phyloP scores from a whole-genome alignment of 2,888 invertebrate species.

The Adelphocoris suturalis region DNA sequence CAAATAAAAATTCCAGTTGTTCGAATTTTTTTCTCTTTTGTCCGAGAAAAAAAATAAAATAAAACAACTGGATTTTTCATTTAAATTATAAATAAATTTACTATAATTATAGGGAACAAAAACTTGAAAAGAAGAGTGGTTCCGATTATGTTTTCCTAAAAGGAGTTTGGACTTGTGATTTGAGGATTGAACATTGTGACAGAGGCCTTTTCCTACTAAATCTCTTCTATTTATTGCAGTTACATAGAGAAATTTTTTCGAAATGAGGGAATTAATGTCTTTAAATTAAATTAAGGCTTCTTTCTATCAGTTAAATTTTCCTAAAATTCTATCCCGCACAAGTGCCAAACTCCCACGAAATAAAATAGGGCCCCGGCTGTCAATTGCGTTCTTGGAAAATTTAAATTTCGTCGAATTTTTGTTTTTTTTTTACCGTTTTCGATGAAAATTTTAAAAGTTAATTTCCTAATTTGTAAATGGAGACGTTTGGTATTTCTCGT shows the following conservation, averaged over 20 bases:
- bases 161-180: neutral
- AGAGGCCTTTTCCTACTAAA: neutral
- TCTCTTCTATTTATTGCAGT: neutral
- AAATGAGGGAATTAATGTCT: neutral
- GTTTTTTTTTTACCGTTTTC: neutral
- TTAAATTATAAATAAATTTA: conserved; percentile 12
- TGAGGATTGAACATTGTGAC: neutral
- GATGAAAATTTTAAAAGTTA: neutral
- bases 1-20: conserved; percentile 55
- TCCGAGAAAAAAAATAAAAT: neutral
- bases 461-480: neutral
- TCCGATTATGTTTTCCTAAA: conserved; percentile 8
- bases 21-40: neutral
- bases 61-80: conserved; percentile 1
- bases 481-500: neutral
- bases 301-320: neutral
- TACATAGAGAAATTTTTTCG: neutral
- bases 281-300: neutral
- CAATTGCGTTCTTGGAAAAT: conserved; percentile 54
- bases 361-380: conserved; percentile 26
- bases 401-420: neutral
- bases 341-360: neutral
- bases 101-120: conserved; percentile 29
- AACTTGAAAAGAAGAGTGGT: conserved; percentile 40
- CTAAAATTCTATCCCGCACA: neutral